phyloP scores from a whole-genome alignment of 2,797 vertebrate genomes.

The Scomberomorus guttatus region DNA sequence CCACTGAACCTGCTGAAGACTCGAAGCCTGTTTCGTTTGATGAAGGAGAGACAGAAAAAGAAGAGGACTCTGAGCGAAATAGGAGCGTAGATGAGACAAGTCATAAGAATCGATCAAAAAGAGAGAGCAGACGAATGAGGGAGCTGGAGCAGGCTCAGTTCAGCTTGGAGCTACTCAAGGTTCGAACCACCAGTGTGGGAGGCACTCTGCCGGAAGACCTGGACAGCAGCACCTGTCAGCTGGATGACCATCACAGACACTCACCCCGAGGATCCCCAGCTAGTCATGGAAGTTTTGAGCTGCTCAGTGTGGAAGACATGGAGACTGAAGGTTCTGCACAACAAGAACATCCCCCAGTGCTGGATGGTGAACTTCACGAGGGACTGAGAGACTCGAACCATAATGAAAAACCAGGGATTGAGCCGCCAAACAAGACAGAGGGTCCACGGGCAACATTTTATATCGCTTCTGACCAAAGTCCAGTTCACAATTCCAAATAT shows the following conservation, averaged over 20 bases:
- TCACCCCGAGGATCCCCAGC: constrained; percentile 52
- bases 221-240: constrained; percentile 62
- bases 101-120: constrained; percentile 92
- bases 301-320: constrained; percentile 68
- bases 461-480: constrained; percentile 79
- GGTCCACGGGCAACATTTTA: constrained; percentile 74
- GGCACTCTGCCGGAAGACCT: constrained; percentile 55
- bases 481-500: constrained; percentile 57
- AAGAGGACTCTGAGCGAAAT: constrained; percentile 62
- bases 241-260: constrained; percentile 45
- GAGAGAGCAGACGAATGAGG: constrained; percentile 95
- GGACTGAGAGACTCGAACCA: constrained; percentile 60
- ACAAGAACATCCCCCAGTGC: constrained; percentile 25
- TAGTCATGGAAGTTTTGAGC: constrained; percentile 68
- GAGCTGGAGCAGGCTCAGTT: constrained; percentile 97
- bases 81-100: constrained; percentile 70
- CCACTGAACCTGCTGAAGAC: constrained; percentile 39
- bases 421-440: constrained; percentile 16
- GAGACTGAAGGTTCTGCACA: constrained; percentile 61
- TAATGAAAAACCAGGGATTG: constrained; percentile 51
- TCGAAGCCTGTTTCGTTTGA: not conserved
- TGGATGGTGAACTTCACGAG: constrained; percentile 1
- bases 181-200: constrained; percentile 87
- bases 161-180: constrained; percentile 94
- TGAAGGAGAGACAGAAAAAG: constrained; percentile 45